Conservation (phyloP, 2,888 invertebrate species). For the Abrostola triplasia region DNA sequence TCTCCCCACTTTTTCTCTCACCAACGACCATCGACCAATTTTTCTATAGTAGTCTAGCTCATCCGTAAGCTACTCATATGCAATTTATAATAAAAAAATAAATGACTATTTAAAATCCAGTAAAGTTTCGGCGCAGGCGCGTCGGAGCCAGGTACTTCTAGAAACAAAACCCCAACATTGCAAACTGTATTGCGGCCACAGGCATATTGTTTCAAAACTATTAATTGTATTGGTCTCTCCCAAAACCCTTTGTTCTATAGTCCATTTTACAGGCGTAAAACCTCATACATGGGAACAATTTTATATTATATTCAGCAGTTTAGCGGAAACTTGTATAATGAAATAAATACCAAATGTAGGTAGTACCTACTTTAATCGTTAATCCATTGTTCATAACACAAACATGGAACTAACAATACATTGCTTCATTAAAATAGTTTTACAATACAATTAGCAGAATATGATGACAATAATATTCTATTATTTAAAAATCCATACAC, state of each 20-base stretch:
- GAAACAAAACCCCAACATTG: neutral
- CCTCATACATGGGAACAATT: neutral
- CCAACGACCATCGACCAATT: too few relatives aligned
- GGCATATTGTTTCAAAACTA: neutral
- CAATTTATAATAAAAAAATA: too few relatives aligned
- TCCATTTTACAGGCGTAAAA: neutral
- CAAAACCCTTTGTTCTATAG: neutral
- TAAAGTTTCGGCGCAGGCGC: neutral
- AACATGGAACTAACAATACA: neutral
- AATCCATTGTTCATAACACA: neutral
- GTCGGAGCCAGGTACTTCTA: neutral
- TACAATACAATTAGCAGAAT: constrained; percentile 4
- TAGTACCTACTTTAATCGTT: neutral
- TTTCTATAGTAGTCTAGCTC: too few relatives aligned
- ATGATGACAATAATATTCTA: neutral
- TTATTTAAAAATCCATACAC: too few relatives aligned
- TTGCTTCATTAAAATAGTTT: neutral
- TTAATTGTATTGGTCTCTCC: neutral
- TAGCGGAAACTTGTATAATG: neutral
- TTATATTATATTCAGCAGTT: neutral
- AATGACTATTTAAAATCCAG: too few relatives aligned
- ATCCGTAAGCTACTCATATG: too few relatives aligned
- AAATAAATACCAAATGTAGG: neutral
- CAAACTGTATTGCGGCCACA: neutral
- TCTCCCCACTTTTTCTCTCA: too few relatives aligned